Base-by-base conservation (phyloP, 30 jellyfish, hydroid and myxozoan species). In the Cassiopea andromeda region DNA sequence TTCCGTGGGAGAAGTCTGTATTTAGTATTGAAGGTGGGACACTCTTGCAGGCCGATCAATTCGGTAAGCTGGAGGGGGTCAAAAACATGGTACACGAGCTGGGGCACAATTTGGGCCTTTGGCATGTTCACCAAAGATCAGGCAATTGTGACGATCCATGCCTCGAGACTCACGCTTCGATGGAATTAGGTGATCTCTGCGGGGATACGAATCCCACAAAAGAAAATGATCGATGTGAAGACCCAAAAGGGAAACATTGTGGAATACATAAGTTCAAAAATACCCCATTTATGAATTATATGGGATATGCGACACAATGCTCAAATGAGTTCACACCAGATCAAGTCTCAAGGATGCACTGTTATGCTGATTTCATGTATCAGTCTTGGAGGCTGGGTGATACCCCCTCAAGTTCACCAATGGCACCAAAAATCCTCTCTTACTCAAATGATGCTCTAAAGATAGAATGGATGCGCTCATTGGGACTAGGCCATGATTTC, bases 271-370 rank as follows among this genome's bases (percentile, higher is more conserved):
- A 60, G 50, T 89, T 38, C 88, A 89, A 61, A 66, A 89, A 94
- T 80, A 85, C 98, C 9, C 98, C 98, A 1, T 94, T 3, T 71
- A 58, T 73, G 49, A 94, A 94, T 69, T 94, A 79, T 86, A 94
- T 94, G 98, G 92, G 98, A 16, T 94, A 94, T 82, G 91, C 93
- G 7, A 96, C 89, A 2, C 47, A 58, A 8, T 95, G 99, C 64
- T 68, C 96, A 46, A 82, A 84, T 74, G 89, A 95, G 13, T 95
- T 95, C 89, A 95, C 98, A 7, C 69, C 58, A 54, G 98, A 95
- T 79, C 99, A 95, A 66, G 93, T 77, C 19, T 95, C 99, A 16
- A 78, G 99, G 70, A 95, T 95, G 99, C 99, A 95, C 83, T 95
- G 99, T 75, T 95, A 95, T 54, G 80, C 90, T 49, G 98, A 95